These are phyloP conservation scores for Aurelia aurita DNA, from an alignment of 30 jellyfish, hydroid and myxozoan genomes.

Conservation along the genomic window DNA sequence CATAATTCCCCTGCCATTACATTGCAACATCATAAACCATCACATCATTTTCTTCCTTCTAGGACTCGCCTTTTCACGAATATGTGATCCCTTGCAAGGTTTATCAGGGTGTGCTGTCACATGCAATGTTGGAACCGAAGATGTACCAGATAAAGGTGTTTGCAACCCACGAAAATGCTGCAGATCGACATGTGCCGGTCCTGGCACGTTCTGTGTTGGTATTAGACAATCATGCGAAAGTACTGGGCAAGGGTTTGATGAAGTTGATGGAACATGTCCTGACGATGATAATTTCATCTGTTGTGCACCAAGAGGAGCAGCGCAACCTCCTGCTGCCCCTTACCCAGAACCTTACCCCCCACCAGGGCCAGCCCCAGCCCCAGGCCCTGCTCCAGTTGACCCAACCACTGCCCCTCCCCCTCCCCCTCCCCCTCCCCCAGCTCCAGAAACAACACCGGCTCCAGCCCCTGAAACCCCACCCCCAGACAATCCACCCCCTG, in stretches of 20 bases:
- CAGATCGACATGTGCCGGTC: slow-evolving; percentile 75
- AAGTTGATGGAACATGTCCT: slow-evolving; percentile 76
- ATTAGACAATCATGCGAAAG: slow-evolving; percentile 42
- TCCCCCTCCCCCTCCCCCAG: slow-evolving; percentile 56
- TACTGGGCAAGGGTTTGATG: slow-evolving; percentile 67
- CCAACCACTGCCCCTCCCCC: slow-evolving; percentile 51
- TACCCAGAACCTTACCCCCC: slow-evolving; percentile 42
- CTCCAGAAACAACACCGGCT: slow-evolving; percentile 38
- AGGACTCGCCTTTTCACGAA: slow-evolving; percentile 46
- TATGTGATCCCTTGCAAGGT: slow-evolving; percentile 49
- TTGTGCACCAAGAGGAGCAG: slow-evolving; percentile 63
- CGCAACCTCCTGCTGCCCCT: slow-evolving; percentile 51
- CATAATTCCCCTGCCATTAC: no score
- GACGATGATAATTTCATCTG: slow-evolving; percentile 60
- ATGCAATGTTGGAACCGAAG: slow-evolving; percentile 64
- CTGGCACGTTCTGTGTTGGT: slow-evolving; percentile 62
- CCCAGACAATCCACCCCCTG: slow-evolving; percentile 59
- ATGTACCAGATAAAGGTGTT: slow-evolving; percentile 46
- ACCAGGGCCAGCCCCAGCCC: slow-evolving; percentile 52
- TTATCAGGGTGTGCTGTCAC: slow-evolving; percentile 54
- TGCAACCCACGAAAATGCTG: slow-evolving; percentile 61
- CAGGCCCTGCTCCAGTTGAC: slow-evolving; percentile 25
- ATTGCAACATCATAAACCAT: no score
- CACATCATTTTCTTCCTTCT: not conserved
- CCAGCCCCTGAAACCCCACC: slow-evolving; percentile 58